phyloP scores from a whole-genome alignment of 2,888 invertebrate genomes.

The Meteorus colon region DNA sequence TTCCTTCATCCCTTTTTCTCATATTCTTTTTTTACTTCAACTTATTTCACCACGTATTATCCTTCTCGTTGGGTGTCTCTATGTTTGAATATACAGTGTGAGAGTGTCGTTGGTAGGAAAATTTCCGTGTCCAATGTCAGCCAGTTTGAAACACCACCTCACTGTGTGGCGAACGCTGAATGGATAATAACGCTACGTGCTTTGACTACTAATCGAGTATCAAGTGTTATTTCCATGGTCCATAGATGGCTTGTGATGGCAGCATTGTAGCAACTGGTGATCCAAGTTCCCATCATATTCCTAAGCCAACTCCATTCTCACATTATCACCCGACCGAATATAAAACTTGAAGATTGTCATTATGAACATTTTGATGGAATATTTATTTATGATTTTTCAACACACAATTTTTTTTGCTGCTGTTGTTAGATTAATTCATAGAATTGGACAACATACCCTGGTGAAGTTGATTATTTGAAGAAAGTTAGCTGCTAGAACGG shows the following conservation, averaged over 20 bases:
- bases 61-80: background rate
- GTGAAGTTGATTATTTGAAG: too few species aligned
- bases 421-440: too few species aligned
- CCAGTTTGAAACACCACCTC: slow-evolving; percentile 1
- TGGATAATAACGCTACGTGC: slow-evolving; percentile 70
- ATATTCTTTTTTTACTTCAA: background rate
- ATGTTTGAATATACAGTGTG: background rate
- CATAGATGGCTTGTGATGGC: slow-evolving; percentile 41
- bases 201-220: slow-evolving; percentile 65
- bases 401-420: too few species aligned
- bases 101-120: slow-evolving; percentile 26
- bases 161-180: slow-evolving; percentile 48
- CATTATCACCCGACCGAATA: background rate
- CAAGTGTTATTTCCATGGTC: slow-evolving; percentile 53
- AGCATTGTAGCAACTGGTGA: slow-evolving; percentile 19
- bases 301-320: background rate
- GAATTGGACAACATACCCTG: too few species aligned
- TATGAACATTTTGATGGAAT: too few species aligned
- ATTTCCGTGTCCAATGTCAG: slow-evolving; percentile 22
- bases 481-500: too few species aligned
- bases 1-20: background rate
- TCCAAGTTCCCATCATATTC: slow-evolving; percentile 23
- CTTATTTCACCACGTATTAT: background rate
- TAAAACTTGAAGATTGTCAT: background rate
- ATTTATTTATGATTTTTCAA: too few species aligned